These are phyloP conservation scores for Trissolcus basalis DNA, from an alignment of 1,140 invertebrate species.

Conservation along the genomic window DNA sequence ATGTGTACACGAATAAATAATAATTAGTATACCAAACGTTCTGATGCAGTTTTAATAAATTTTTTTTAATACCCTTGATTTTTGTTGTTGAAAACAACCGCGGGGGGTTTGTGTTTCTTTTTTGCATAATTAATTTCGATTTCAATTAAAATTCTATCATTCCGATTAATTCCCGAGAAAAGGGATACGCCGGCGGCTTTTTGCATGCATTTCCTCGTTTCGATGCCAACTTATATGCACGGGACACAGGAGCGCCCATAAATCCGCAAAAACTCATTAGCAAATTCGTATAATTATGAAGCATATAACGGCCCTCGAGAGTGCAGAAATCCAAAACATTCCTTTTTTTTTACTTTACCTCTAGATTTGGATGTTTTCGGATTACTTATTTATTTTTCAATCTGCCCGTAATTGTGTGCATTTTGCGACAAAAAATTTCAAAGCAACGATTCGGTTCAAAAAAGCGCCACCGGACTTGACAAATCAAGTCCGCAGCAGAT, in stretches of 20 bases:
- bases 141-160: slow-evolving; percentile 44
- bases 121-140: slow-evolving; percentile 24
- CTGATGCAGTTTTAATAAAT: slow-evolving; percentile 54
- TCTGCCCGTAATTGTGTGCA: not conserved
- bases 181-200: not conserved
- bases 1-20: slow-evolving; percentile 47
- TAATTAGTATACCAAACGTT: not conserved
- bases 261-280: too few relatives aligned
- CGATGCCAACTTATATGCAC: slow-evolving; percentile 7
- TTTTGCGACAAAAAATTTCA: slow-evolving; percentile 27
- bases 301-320: too few relatives aligned
- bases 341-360: not conserved
- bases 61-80: too few relatives aligned
- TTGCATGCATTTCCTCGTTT: slow-evolving; percentile 6
- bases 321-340: too few relatives aligned
- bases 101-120: slow-evolving; percentile 14
- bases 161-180: slow-evolving; percentile 3
- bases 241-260: too few relatives aligned
- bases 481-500: slow-evolving; percentile 20
- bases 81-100: slow-evolving; percentile 10
- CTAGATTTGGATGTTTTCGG: not conserved
- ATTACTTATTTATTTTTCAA: slow-evolving; percentile 32
- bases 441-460: slow-evolving; percentile 10
- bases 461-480: slow-evolving; percentile 6
- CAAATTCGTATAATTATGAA: too few relatives aligned